Percentiles rank a stretch among this genome's conserved stretches.
These are phyloP conservation scores for Himalopsyche tibetana DNA, from an alignment of 2,888 invertebrate genomes.

Conservation along the genomic window DNA sequence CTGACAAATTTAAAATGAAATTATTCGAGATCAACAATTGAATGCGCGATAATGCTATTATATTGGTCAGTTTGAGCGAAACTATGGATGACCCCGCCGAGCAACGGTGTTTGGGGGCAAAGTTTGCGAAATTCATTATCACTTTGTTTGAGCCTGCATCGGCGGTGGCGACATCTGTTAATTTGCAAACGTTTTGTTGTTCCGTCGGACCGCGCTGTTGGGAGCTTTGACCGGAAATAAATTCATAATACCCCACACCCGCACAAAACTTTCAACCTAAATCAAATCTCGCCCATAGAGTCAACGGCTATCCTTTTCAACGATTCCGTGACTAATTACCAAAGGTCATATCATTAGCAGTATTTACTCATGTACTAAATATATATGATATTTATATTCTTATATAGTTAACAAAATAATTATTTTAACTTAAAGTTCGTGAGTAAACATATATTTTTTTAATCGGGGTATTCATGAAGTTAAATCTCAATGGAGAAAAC, in stretches of 20 bases:
- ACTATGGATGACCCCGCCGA: not conserved
- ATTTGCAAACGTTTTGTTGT: conserved; percentile 26
- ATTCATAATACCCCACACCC: not conserved
- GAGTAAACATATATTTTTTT: no score
- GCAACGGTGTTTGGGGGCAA: conserved; percentile 9
- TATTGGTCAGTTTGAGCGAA: not conserved
- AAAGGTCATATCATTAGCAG: not conserved
- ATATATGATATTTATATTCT: not conserved
- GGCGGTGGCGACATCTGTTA: conserved; percentile 30
- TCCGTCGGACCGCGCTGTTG: not conserved
- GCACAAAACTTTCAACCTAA: conserved; percentile 11
- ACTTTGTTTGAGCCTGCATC: conserved; percentile 25
- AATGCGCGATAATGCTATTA: no score
- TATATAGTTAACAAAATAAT: no score
- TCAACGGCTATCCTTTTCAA: not conserved
- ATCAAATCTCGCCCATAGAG: conserved; percentile 15
- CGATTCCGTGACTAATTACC: not conserved
- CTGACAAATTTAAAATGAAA: no score
- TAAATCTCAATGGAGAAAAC: no score
- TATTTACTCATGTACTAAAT: not conserved
- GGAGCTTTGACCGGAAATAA: conserved; percentile 20
- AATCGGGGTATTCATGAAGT: no score
- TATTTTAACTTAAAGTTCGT: no score
- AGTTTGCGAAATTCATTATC: conserved; percentile 31
- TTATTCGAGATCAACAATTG: no score